Conservation (phyloP, 2,888 invertebrate species). For the Pogonocherus hispidulus region DNA sequence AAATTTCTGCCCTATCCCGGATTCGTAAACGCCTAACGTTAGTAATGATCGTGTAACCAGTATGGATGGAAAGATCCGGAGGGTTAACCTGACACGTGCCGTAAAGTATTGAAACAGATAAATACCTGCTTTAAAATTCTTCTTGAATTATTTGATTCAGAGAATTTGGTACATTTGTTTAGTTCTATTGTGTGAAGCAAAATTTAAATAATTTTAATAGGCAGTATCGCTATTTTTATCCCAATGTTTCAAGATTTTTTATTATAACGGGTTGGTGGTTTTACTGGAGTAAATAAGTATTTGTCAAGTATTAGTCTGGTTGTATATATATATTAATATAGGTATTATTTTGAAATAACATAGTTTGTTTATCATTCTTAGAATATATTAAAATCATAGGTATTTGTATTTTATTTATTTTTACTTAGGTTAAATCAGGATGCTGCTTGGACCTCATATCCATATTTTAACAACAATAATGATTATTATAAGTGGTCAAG, state of each 20-base stretch:
- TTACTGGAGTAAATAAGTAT: background rate
- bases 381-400: background rate
- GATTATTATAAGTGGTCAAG: slow-evolving; percentile 64
- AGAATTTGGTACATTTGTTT: background rate
- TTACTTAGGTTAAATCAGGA: slow-evolving; percentile 62
- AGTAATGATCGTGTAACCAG: slow-evolving; percentile 57
- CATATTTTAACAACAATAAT: slow-evolving; percentile 62
- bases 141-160: background rate
- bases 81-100: slow-evolving; percentile 36
- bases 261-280: slow-evolving; percentile 4
- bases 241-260: background rate
- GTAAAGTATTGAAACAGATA: background rate
- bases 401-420: slow-evolving; percentile 42
- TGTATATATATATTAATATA: background rate
- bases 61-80: slow-evolving; percentile 30
- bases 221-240: background rate
- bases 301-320: background rate
- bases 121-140: background rate
- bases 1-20: slow-evolving; percentile 6
- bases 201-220: background rate
- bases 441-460: slow-evolving; percentile 57
- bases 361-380: background rate
- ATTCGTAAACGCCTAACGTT: slow-evolving; percentile 30
- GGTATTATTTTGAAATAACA: background rate
- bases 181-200: background rate